Conservation (phyloP, 2,797 vertebrate species). For the Distichodus sexfasciatus region DNA sequence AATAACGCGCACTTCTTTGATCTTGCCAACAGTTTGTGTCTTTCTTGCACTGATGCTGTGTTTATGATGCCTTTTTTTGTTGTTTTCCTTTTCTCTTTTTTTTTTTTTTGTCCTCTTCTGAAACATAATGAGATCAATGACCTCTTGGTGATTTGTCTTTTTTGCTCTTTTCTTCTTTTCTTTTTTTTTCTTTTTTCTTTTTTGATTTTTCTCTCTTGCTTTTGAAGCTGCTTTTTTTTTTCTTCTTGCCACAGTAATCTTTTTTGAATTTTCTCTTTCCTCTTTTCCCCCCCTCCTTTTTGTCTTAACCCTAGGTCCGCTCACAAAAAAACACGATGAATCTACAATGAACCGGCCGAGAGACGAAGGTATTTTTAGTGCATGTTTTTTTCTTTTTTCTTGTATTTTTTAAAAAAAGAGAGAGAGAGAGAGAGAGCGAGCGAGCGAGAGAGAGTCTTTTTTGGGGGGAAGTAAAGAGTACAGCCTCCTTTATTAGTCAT, state of each 20-base stretch:
- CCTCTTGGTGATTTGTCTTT: slow-evolving; percentile 77
- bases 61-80: slow-evolving; percentile 70
- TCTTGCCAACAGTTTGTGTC: slow-evolving; percentile 68
- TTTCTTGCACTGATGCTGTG: slow-evolving; percentile 78
- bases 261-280: slow-evolving; percentile 88
- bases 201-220: slow-evolving; percentile 69
- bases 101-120: slow-evolving; percentile 71
- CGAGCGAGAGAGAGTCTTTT: too few species aligned
- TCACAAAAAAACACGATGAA: slow-evolving; percentile 96
- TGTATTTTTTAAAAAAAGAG: slow-evolving; percentile 71
- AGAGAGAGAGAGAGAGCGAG: too few species aligned
- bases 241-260: slow-evolving; percentile 82
- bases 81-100: slow-evolving; percentile 65
- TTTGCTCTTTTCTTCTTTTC: slow-evolving; percentile 83
- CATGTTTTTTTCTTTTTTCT: slow-evolving; percentile 84
- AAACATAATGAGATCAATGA: slow-evolving; percentile 56
- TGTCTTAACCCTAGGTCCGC: slow-evolving; percentile 94
- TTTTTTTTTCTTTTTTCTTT: slow-evolving; percentile 75
- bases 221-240: slow-evolving; percentile 45
- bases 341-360: slow-evolving; percentile 88
- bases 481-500: slow-evolving; percentile 35
- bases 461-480: slow-evolving; percentile 58
- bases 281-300: slow-evolving; percentile 86
- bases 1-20: slow-evolving; percentile 64
- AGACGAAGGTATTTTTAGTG: slow-evolving; percentile 84